Evolutionary conservation across 1,140 invertebrate genomes (phyloP), one percentile per base, ranked within the genome.

Genomic region (Drosophila suzukii): DNA sequence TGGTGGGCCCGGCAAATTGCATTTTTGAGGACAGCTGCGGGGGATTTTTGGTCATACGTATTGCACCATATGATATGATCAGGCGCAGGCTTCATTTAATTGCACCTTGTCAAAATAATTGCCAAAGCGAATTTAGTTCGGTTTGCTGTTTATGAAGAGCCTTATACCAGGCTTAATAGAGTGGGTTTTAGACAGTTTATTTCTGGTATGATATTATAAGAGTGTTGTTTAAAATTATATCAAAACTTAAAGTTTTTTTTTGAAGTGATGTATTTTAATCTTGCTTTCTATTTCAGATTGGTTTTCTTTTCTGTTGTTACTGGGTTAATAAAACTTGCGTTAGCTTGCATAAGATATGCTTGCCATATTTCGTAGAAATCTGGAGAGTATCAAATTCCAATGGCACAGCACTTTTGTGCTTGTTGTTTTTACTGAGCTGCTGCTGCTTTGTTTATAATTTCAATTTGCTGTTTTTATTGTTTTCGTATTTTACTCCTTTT

Each of bases 361-460:
- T 32, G 4, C 7, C 30, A 17, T 50, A 50, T 12, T 62, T 59
- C 24, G 0, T 0, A 7, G 11, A 60, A 13, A 17, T 41, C 46
- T 51, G 60, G 27, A 51, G 44, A 66, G 6, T 51, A 67, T 67
- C 61, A 41, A 66, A 66, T 27, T 41, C 30, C 17, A 34, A 62
- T 41, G 54, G 53, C 59, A 20, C 13, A 17, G 53, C 58, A 61
- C 20, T 47, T 71, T 24, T 6, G 27, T 44, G 34, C 47, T 46
- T 17, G 38, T 20, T 58, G 24, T 62, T 46, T 38, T 43, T 46
- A 46, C 36, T 15, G 15, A 39, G 30, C 13, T 47, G 41, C 49
- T 34, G 27, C 62, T 56, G 50, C 43, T 63, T 77, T 80, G 72
- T 77, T 88, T 74, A 80, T 89, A 74, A 88, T 83, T 89, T 83